Evolutionary conservation across 2,113 vertebrate species (phyloP).

Genomic region (Nestor notabilis): DNA sequence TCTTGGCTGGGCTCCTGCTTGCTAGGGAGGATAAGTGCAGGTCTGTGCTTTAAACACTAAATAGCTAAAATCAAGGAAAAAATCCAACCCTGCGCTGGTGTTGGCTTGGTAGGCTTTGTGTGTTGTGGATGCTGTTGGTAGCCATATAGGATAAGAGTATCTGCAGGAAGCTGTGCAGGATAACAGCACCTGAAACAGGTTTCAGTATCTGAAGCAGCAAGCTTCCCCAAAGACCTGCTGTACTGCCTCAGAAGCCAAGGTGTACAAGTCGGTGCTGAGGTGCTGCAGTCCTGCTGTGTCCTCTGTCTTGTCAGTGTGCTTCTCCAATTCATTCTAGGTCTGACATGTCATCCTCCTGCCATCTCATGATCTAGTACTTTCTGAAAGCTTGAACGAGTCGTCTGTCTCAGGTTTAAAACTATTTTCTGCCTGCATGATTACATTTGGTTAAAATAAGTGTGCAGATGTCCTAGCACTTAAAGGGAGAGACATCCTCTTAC

Average conservation of each 20-base stretch:
- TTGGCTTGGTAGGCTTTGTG: background rate
- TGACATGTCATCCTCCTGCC: background rate
- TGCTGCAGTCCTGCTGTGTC: background rate
- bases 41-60: background rate
- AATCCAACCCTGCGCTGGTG: rapidly evolving
- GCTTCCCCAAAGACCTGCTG: background rate
- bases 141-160: rapidly evolving
- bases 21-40: background rate
- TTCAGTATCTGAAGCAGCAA: background rate
- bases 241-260: background rate
- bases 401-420: background rate
- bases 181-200: background rate
- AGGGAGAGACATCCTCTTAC: background rate
- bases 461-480: background rate
- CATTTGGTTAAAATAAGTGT: background rate
- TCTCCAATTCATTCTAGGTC: background rate
- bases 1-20: background rate
- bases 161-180: background rate
- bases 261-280: rapidly evolving
- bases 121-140: background rate
- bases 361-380: background rate
- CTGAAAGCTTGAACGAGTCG: background rate
- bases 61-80: background rate
- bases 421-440: background rate
- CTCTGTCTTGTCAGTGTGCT: rapidly evolving